Percentiles rank a stretch among this genome's conserved stretches.
Evolutionary conservation across 2,888 invertebrate genomes (phyloP).

Genomic region (Sipha maydis): DNA sequence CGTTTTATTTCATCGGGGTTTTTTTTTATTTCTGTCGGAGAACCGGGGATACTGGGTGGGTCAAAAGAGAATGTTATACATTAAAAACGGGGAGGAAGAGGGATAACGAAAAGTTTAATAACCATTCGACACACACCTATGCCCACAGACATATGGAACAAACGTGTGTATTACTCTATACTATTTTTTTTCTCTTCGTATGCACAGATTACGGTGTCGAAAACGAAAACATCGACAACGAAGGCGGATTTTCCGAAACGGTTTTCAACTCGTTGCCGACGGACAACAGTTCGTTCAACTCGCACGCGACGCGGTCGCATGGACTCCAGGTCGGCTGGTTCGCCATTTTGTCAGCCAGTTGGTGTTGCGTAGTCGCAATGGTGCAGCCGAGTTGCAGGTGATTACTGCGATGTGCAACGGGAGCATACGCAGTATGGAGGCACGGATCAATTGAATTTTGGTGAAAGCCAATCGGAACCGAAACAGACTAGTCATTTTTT

Average conservation of each 20-base stretch:
- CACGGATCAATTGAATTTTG: too few species aligned
- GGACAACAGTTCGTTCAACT: constrained; percentile 39
- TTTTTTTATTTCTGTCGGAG: too few species aligned
- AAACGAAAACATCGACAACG: background rate
- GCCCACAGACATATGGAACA: too few species aligned
- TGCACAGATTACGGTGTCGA: background rate
- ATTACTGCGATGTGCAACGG: background rate
- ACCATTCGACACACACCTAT: too few species aligned
- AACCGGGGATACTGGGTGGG: too few species aligned
- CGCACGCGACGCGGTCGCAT: background rate
- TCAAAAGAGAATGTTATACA: too few species aligned
- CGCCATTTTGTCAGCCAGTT: background rate
- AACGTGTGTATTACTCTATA: too few species aligned
- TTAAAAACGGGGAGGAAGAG: too few species aligned
- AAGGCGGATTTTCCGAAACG: background rate
- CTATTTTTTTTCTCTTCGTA: background rate
- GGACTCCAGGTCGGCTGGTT: background rate
- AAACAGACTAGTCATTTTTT: constrained; percentile 29
- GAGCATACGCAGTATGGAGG: background rate
- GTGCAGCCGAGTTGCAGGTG: background rate
- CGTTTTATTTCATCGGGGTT: too few species aligned
- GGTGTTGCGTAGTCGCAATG: background rate
- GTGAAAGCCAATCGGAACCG: too few species aligned
- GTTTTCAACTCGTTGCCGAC: constrained; percentile 43
- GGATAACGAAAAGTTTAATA: too few species aligned